Conservation (phyloP, 2,113 vertebrate species). For the Anolis carolinensis region DNA sequence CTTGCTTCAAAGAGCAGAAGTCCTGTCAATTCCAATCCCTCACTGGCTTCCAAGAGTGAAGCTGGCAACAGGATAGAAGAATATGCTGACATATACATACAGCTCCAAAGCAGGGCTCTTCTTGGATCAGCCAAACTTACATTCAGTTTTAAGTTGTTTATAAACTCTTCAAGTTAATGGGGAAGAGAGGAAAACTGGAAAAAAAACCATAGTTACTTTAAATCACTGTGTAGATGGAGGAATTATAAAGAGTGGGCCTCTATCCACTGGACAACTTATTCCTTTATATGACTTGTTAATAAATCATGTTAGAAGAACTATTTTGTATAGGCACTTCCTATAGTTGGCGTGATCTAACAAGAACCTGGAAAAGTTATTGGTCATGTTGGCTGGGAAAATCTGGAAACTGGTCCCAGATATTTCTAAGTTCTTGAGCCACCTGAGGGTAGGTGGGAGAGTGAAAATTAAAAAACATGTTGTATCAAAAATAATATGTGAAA, state of each 20-base stretch:
- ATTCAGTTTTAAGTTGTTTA: not conserved
- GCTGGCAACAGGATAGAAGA: not conserved
- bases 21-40: slow-evolving; percentile 15
- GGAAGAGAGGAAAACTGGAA: not conserved
- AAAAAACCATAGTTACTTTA: not conserved
- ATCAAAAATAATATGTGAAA: not conserved
- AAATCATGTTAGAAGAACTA: not conserved
- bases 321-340: not conserved
- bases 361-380: not conserved
- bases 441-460: too few species aligned
- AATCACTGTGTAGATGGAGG: not conserved
- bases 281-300: not conserved
- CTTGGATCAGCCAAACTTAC: not conserved
- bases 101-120: not conserved
- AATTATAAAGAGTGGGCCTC: not conserved
- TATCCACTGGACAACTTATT: not conserved
- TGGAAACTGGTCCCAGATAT: too few species aligned
- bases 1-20: slow-evolving; percentile 17
- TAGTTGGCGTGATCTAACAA: not conserved
- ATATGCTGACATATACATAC: not conserved
- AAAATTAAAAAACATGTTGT: not conserved
- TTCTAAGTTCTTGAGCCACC: not conserved
- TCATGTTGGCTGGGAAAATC: too few species aligned
- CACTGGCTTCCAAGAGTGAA: not conserved
- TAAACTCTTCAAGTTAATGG: not conserved